phyloP scores from a whole-genome alignment of 2,888 invertebrate species.

The Malthinus seriepunctatus region DNA sequence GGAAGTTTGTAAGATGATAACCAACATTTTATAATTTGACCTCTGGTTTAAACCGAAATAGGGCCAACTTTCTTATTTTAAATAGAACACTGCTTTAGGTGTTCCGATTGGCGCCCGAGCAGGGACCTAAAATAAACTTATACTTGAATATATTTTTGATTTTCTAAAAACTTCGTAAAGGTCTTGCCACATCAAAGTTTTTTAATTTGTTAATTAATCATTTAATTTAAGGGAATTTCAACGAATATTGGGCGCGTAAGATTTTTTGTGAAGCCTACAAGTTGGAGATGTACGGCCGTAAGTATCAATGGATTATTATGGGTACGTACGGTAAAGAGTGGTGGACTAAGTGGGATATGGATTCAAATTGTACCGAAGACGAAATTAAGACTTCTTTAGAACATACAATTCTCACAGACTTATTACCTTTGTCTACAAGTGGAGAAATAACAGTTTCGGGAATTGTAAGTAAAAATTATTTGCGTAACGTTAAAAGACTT shows the following conservation, averaged over 20 bases:
- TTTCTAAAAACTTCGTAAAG: too few species aligned
- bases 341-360: constrained; percentile 67
- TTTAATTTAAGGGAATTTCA: constrained; percentile 78
- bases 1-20: too few species aligned
- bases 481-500: not conserved
- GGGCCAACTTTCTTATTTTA: too few species aligned
- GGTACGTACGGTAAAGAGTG: constrained; percentile 80
- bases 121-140: too few species aligned
- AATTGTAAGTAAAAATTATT: constrained; percentile 67
- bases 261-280: constrained; percentile 89
- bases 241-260: constrained; percentile 88
- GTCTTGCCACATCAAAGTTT: too few species aligned
- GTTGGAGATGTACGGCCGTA: constrained; percentile 85
- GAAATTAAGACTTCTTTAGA: constrained; percentile 81
- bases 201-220: too few species aligned
- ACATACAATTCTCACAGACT: constrained; percentile 86
- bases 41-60: too few species aligned
- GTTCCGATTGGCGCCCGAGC: too few species aligned
- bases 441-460: constrained; percentile 87
- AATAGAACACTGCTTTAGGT: too few species aligned
- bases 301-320: constrained; percentile 94
- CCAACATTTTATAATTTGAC: too few species aligned
- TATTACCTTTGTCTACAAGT: constrained; percentile 84
- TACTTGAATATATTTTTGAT: too few species aligned
- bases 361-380: constrained; percentile 69